Base-by-base conservation (phyloP, 2,797 vertebrate genomes). In the Sebastes nivosus region DNA sequence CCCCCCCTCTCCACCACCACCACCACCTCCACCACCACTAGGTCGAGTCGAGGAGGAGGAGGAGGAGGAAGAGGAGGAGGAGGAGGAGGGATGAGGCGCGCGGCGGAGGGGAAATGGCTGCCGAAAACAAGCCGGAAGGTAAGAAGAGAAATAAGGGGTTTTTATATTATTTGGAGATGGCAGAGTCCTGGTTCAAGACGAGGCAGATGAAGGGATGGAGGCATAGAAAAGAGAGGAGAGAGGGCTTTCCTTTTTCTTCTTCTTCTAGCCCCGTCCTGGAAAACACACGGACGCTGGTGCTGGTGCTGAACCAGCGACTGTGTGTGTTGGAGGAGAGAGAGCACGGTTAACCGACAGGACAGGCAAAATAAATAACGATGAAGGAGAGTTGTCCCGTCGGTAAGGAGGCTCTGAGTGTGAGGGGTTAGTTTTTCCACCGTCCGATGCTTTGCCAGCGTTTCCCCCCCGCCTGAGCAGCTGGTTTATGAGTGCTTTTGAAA, bases 101-200 rank as follows among this genome's bases (percentile, higher is more conserved):
- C 97, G 96, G 97, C 96, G 96, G 97, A 97, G 97, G 97, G 97
- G 97, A 98, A 97, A 98, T 98, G 97, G 97, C 97, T 97, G 97
- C 97, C 97, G 97, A 98, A 97, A 97, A 97, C 97, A 98, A 98
- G 97, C 97, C 97, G 97, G 97, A 97, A 97, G 97, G 97, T 97
- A 97, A 97, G 97, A 42, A 95, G 94, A 93, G 93, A 92, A 95
- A 94, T 95, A 93, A 91, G 75, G 92, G 80, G 77, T 89, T 93
- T 93, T 42, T 42, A 42, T 90, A 87, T 38, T 38, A 38, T 38
- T 95, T 93, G 76, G 85, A 74, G 87, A 82, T 81, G 86, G 89
- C 83, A 80, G 73, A 82, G 84, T 82, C 70, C 69, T 20, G 67
- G 63, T 82, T 80, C 79, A 69, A 72, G 85, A 55, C 67, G 85